Evolutionary conservation across 2,888 invertebrate genomes (phyloP).

Genomic region (Luperina testacea): DNA sequence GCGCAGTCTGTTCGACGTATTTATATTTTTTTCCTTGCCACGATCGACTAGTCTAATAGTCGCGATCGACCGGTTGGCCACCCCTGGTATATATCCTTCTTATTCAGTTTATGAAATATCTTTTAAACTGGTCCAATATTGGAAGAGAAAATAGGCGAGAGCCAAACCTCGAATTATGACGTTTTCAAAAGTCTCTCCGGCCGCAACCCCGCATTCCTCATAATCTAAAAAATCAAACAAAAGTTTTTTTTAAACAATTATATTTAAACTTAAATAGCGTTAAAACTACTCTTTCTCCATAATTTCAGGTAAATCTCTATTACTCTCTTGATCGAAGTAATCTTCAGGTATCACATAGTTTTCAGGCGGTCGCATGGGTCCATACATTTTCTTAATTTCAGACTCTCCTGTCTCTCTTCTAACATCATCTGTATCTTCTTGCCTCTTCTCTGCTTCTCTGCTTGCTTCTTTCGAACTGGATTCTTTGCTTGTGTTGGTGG

Average conservation of each 20-base stretch:
- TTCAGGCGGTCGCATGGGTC: constrained; percentile 88
- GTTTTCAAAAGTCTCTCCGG: too few species aligned
- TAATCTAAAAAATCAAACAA: not conserved
- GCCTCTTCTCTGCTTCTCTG: constrained; percentile 11
- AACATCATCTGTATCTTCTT: constrained; percentile 39
- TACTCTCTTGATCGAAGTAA: constrained; percentile 85
- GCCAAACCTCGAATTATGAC: too few species aligned
- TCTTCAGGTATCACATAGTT: constrained; percentile 85
- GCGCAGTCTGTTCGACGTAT: too few species aligned
- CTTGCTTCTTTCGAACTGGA: constrained; percentile 14
- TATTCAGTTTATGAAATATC: too few species aligned
- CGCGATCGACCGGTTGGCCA: too few species aligned
- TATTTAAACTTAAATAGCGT: constrained; percentile 34
- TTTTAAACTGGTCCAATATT: too few species aligned
- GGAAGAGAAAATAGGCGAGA: too few species aligned
- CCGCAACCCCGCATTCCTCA: too few species aligned
- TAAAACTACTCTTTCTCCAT: constrained; percentile 76
- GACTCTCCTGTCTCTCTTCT: constrained; percentile 33
- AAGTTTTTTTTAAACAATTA: constrained; percentile 7
- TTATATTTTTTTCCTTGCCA: too few species aligned
- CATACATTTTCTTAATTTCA: constrained; percentile 77
- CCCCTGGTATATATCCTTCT: too few species aligned
- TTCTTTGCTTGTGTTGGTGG: constrained; percentile 15
- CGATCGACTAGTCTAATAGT: too few species aligned
- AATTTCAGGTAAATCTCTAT: constrained; percentile 86